A percentile compares a stretch with the other conserved stretches of the same genome.
phyloP scores from a whole-genome alignment of 2,797 vertebrate genomes.

The Leptoclinus maculatus region DNA sequence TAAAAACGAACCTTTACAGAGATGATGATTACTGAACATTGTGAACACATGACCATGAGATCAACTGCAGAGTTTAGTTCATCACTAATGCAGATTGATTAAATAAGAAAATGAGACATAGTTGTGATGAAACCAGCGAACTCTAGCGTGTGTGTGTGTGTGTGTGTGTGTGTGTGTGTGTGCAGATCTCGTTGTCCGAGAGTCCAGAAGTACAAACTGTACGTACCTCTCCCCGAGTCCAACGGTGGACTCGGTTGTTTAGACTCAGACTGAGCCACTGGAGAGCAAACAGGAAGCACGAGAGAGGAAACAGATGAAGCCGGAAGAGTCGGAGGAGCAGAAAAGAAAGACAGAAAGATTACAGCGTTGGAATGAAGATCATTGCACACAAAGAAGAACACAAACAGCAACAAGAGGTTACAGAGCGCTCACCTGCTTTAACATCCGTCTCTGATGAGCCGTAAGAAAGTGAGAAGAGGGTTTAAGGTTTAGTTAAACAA shows the following conservation, averaged over 20 bases:
- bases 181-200: no score
- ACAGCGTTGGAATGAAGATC: background rate
- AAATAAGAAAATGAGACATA: no score
- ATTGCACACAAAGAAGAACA: background rate
- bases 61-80: no score
- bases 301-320: conserved; percentile 25
- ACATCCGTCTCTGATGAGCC: conserved; percentile 64
- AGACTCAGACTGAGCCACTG: conserved; percentile 69
- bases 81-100: no score
- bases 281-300: conserved; percentile 46
- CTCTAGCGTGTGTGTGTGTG: no score
- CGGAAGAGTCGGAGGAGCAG: conserved; percentile 31
- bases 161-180: no score
- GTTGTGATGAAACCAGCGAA: no score
- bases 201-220: no score
- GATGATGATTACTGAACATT: no score
- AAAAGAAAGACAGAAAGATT: conserved; percentile 14
- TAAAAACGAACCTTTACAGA: no score
- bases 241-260: conserved; percentile 71
- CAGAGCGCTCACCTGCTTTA: conserved; percentile 68
- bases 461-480: conserved; percentile 29
- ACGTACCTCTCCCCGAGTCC: conserved; percentile 76
- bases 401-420: background rate
- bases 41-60: no score
- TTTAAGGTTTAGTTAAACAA: conserved; percentile 16